These are phyloP conservation scores for Todus mexicanus DNA, from an alignment of 2,797 vertebrate genomes.

Conservation along the genomic window DNA sequence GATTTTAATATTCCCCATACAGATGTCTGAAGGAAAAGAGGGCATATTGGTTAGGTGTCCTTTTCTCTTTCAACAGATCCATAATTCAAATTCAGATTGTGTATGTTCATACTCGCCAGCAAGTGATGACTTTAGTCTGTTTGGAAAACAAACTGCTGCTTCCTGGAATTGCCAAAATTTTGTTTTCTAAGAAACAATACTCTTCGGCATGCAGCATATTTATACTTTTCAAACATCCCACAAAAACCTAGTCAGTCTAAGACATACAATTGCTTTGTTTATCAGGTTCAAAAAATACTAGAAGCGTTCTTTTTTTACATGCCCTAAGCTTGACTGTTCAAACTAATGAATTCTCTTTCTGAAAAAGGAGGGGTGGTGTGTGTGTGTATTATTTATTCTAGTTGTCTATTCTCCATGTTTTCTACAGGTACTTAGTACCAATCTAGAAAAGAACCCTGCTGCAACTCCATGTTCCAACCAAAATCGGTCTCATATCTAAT, in stretches of 20 bases:
- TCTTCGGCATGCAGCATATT: neutral
- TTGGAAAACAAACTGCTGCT: neutral
- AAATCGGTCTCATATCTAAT: neutral
- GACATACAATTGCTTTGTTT: neutral
- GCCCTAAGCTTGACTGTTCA: neutral
- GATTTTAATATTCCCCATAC: neutral
- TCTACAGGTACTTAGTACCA: neutral
- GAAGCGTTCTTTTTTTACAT: neutral
- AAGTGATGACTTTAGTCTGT: no score
- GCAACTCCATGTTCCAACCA: neutral
- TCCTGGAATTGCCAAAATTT: neutral
- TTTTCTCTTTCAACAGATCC: neutral
- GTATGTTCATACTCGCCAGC: no score
- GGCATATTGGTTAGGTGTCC: slow-evolving; percentile 7
- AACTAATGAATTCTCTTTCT: neutral
- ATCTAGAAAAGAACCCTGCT: neutral
- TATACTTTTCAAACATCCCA: neutral
- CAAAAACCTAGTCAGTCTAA: neutral
- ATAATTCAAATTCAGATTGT: neutral
- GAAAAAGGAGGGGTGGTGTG: neutral
- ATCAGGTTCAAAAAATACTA: neutral
- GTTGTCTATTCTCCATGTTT: neutral
- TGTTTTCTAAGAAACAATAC: neutral
- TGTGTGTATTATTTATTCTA: neutral
- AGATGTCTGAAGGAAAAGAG: neutral